A percentile compares a stretch with the other conserved stretches of the same genome.
These are phyloP conservation scores for Dinomys branickii DNA, from an alignment of 2,113 vertebrate genomes.

Conservation along the genomic window DNA sequence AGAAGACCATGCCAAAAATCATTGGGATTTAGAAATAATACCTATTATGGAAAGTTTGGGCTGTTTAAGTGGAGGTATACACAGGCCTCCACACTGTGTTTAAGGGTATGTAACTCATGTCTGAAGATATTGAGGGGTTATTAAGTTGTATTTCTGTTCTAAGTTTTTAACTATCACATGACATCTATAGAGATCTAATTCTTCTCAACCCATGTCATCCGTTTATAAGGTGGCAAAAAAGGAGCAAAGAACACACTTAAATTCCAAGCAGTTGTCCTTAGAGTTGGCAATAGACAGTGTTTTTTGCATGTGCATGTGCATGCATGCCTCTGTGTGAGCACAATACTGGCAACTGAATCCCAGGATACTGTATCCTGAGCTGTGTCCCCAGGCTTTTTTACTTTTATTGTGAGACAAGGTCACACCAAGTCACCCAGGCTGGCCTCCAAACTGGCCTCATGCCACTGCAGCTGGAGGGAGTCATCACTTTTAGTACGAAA, in stretches of 20 bases:
- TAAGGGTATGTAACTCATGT: not conserved
- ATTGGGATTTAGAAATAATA: not conserved
- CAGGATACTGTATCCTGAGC: not conserved
- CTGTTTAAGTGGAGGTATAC: not conserved
- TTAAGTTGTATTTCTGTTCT: not conserved
- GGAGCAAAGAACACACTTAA: conserved; percentile 72
- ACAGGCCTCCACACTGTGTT: not conserved
- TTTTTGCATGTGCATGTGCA: not conserved
- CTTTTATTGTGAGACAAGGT: not conserved
- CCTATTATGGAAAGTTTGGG: not conserved
- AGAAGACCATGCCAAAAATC: not conserved
- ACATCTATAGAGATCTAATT: conserved; percentile 59
- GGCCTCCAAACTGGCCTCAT: not conserved
- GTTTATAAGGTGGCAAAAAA: conserved; percentile 76
- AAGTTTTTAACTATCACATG: conserved; percentile 66
- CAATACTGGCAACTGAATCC: not conserved
- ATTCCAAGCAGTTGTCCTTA: conserved; percentile 79
- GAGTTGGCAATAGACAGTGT: conserved; percentile 75
- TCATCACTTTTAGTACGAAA: conserved; percentile 82
- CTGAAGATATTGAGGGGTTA: not conserved
- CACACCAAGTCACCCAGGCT: not conserved
- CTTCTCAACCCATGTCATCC: conserved; percentile 68
- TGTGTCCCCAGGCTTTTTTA: not conserved
- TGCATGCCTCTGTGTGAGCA: not conserved
- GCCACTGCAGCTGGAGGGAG: not conserved